Evolutionary conservation across 2,888 invertebrate genomes (phyloP).

Genomic region (Drosophila austrosaltans): DNA sequence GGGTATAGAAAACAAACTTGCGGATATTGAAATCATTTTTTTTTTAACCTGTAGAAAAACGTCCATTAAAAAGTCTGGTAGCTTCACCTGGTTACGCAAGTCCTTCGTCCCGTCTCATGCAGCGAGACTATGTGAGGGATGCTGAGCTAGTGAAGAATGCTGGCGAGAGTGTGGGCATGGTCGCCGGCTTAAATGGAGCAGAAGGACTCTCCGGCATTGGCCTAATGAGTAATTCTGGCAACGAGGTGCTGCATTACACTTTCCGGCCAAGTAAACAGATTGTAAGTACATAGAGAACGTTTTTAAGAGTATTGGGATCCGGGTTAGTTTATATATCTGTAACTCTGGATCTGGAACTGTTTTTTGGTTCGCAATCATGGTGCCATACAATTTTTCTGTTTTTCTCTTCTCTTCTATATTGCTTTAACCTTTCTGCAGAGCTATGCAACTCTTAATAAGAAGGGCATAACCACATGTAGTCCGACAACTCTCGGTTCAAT

Average conservation of each 20-base stretch:
- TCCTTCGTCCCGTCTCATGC: conserved; percentile 83
- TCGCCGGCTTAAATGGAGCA: conserved; percentile 30
- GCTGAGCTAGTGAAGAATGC: conserved; percentile 74
- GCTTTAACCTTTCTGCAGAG: conserved; percentile 85
- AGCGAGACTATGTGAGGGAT: conserved; percentile 82
- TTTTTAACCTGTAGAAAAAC: conserved; percentile 79
- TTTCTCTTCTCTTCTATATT: conserved; percentile 7
- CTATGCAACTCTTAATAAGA: conserved; percentile 91
- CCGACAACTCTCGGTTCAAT: conserved; percentile 78
- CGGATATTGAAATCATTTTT: background rate
- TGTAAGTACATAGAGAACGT: conserved; percentile 75
- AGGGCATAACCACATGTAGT: conserved; percentile 85
- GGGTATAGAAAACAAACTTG: conserved; percentile 31
- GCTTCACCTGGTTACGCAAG: conserved; percentile 83
- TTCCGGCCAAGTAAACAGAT: conserved; percentile 84
- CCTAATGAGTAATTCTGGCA: conserved; percentile 78
- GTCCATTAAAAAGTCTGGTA: conserved; percentile 82
- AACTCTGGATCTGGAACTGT: background rate
- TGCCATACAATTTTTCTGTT: conserved; percentile 23
- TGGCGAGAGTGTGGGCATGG: conserved; percentile 58
- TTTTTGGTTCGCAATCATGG: conserved; percentile 8
- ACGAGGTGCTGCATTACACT: conserved; percentile 84
- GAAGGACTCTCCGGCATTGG: conserved; percentile 71
- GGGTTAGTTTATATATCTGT: conserved; percentile 11
- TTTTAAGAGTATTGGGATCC: too few species aligned